A percentile compares a stretch with the other conserved stretches of the same genome.
phyloP scores from a whole-genome alignment of 2,113 vertebrate genomes.

The Equus quagga region DNA sequence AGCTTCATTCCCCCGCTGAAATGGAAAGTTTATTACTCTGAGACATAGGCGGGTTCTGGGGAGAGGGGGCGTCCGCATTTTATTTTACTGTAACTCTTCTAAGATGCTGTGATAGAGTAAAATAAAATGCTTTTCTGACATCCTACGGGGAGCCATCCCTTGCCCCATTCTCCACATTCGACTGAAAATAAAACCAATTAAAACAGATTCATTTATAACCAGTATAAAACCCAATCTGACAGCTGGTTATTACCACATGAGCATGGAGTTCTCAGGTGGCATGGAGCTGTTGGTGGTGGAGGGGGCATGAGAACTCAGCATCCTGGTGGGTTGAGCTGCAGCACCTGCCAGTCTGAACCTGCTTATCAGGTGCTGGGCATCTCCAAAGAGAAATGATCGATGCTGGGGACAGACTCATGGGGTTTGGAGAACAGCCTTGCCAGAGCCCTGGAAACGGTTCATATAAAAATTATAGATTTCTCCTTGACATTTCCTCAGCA shows the following conservation, averaged over 20 bases:
- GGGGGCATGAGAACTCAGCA: accelerated
- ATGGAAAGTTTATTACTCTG: conserved; percentile 68
- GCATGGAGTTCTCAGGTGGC: not conserved
- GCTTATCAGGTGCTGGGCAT: not conserved
- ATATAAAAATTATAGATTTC: not conserved
- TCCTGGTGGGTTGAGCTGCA: not conserved
- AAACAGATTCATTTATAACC: conserved; percentile 76
- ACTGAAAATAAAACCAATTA: conserved; percentile 75
- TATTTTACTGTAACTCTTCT: conserved; percentile 53
- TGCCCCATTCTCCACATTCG: not conserved
- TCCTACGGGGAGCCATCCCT: conserved; percentile 22
- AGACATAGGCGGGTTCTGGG: conserved; percentile 25
- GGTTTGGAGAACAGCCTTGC: not conserved
- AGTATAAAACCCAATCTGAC: not conserved
- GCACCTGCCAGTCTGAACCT: not conserved
- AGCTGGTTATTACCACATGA: conserved; percentile 37
- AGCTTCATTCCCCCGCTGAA: conserved; percentile 52
- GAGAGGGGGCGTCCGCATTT: not conserved
- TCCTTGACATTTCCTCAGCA: not conserved
- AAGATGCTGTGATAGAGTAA: not conserved
- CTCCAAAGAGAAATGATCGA: not conserved
- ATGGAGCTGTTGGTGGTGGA: not conserved
- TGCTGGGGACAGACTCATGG: not conserved
- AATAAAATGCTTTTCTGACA: conserved; percentile 68
- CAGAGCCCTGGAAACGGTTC: not conserved